Base-by-base conservation (phyloP, 2,888 invertebrate species). In the Cyaniris semiargus region DNA sequence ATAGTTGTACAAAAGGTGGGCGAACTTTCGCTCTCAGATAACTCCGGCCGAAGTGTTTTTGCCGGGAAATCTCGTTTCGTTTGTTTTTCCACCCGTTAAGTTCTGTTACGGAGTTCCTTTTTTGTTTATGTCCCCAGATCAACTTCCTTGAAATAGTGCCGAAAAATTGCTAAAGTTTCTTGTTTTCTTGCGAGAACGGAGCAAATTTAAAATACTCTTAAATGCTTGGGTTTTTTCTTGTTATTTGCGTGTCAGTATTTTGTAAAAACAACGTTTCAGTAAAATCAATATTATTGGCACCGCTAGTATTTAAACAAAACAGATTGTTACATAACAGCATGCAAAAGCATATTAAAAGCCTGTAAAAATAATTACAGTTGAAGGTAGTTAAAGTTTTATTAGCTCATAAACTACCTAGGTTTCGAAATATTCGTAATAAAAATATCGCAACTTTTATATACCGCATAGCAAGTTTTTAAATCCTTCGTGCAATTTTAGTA, bases 61-160 rank as follows among this genome's bases (percentile, higher is more conserved):
- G 74, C 74, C 53, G 74, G 74, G 27, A 74, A 74, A 74, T 53
- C 74, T 53, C 74, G 74, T 74, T 74, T 48, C 74, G 74, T 74
- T 74, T 74, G 74, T 74, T 74, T 74, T 74, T 53, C 74, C 74
- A 74, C 53, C 74, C 74, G 74, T 74, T 74, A 74, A 74, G 74
- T 74, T 74, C 48, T 53, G 74, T 74, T 74, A 74, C 53, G 23
- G 48, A 53, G 44, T 53, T 74, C 53, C 48, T 74, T 74, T 48
- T 74, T 53, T 74, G 74, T 74, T 18, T 74, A 74, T 74, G 74
- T 74, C 74, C 48, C 53, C 44, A 48, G 74, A 74, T 53, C 74
- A 74, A 74, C 74, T 74, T 74, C 74, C 74, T 27, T 74, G 53
- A 74, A 74, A 53, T 74, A 74, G 74, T 74, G 48, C 15, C 53